These are phyloP conservation scores for Zootermopsis nevadensis DNA, from an alignment of 2,888 invertebrate species.

Conservation along the genomic window DNA sequence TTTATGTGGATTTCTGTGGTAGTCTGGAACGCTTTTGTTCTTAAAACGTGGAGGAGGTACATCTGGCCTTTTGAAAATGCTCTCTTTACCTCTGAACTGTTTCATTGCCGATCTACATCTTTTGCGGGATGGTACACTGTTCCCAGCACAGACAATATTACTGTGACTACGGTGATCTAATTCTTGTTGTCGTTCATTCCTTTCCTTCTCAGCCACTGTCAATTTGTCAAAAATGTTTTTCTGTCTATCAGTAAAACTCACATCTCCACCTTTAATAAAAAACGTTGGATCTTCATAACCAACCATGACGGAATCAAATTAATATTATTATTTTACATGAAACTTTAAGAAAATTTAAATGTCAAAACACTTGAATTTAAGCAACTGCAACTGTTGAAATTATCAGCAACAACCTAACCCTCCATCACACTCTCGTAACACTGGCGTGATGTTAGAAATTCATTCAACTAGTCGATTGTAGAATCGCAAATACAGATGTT, in stretches of 20 bases:
- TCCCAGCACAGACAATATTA: background rate
- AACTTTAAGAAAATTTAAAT: too few relatives aligned
- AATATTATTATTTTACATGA: too few relatives aligned
- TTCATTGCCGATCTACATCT: constrained; percentile 65
- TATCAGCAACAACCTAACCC: too few relatives aligned
- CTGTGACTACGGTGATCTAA: background rate
- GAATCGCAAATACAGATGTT: too few relatives aligned
- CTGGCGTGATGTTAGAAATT: too few relatives aligned
- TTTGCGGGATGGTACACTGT: constrained; percentile 54
- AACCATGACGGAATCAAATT: background rate
- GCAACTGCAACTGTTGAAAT: too few relatives aligned
- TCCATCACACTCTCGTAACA: too few relatives aligned
- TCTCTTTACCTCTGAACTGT: constrained; percentile 77
- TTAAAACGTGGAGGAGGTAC: constrained; percentile 64
- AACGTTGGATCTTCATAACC: constrained; percentile 41
- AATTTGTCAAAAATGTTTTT: constrained; percentile 77
- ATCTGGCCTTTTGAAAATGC: constrained; percentile 82
- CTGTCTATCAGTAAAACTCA: constrained; percentile 69
- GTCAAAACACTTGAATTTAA: too few relatives aligned
- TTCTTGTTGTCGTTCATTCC: constrained; percentile 57
- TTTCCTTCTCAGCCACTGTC: constrained; percentile 72
- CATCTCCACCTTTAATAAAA: constrained; percentile 56
- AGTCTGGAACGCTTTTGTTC: constrained; percentile 63
- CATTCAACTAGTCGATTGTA: too few relatives aligned
- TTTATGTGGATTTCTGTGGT: constrained; percentile 80